Base-by-base conservation (phyloP, 1,140 invertebrate genomes). In the Hyposmocoma kahamanoa region DNA sequence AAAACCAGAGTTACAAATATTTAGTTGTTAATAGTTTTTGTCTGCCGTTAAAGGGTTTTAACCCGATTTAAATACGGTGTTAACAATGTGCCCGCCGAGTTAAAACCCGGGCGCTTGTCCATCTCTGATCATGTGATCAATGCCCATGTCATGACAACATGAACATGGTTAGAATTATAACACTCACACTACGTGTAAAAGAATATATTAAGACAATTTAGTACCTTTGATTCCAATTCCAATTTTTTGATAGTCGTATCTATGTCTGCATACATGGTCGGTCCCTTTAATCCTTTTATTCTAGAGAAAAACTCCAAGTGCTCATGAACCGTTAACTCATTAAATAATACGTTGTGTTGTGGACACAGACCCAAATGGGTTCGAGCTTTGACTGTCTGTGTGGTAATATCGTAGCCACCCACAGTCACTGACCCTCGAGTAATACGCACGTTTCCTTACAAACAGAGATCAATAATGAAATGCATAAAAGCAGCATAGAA, bases 341-440 rank as follows among this genome's bases (percentile, higher is more conserved):
- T 92, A 75, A 98, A 98, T 0, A 99, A 88, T 51, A 98, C 93
- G 80, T 99, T 96, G 74, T 98, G 95, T 79, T 99, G 98, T 8
- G 97, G 97, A 84, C 97, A 99, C 4, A 97, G 86, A 4, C 96
- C 95, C 1, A 97, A 81, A 50, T 91, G 92, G 24, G 87, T 77
- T 17, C 95, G 88, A 0, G 94, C 92, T 5, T 56, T 51, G 1
- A 48, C 57, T 10, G 87, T 82, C 39, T 91, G 78, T 2, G 59
- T 86, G 10, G 78, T 65, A 28, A 96, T 92, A 67, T 95, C 90
- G 65, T 89, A 90, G 15, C 91, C 93, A 57, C 92, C 90, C 2
- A 96, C 84, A 24, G 82, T 67, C 3, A 94, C 92, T n/a, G 88
- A 89, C 1, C 95, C 95, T 21, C 85, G 88, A 0, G 89, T 91